phyloP scores from a whole-genome alignment of 2,113 vertebrate species.

The Rhadina sibilatrix region DNA sequence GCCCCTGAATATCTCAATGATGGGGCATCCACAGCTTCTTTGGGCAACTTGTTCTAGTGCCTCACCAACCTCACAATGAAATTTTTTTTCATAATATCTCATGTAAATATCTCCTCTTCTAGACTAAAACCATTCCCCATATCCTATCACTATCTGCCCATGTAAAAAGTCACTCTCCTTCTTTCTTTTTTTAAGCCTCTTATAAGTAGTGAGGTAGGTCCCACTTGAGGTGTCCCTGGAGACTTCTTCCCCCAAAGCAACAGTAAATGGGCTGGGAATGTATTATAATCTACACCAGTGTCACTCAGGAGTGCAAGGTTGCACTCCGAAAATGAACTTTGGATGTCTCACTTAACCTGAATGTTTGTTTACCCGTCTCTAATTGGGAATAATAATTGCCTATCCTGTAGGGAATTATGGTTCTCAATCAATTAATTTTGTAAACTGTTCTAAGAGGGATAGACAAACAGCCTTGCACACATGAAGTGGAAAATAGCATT shows the following conservation, averaged over 20 bases:
- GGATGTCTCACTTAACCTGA: neutral
- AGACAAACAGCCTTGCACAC: neutral
- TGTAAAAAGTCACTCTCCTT: neutral
- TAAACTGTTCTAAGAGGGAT: neutral
- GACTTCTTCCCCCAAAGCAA: neutral
- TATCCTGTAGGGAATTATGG: neutral
- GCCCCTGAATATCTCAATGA: no score
- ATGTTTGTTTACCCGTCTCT: neutral
- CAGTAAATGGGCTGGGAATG: neutral
- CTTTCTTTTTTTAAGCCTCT: neutral
- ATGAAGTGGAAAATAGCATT: neutral
- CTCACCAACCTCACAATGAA: neutral
- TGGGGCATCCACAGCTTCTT: neutral
- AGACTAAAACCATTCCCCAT: neutral
- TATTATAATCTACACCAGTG: neutral
- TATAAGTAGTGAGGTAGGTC: no score
- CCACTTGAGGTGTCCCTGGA: neutral
- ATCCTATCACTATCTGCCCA: neutral
- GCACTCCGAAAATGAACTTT: neutral
- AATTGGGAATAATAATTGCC: neutral
- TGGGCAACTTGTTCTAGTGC: no score
- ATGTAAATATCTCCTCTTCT: neutral
- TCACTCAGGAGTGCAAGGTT: neutral
- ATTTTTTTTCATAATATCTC: neutral
- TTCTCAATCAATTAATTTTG: conserved; percentile 1